These are phyloP conservation scores for Macrobrachium rosenbergii DNA, from an alignment of 1,140 invertebrate genomes.

Conservation along the genomic window DNA sequence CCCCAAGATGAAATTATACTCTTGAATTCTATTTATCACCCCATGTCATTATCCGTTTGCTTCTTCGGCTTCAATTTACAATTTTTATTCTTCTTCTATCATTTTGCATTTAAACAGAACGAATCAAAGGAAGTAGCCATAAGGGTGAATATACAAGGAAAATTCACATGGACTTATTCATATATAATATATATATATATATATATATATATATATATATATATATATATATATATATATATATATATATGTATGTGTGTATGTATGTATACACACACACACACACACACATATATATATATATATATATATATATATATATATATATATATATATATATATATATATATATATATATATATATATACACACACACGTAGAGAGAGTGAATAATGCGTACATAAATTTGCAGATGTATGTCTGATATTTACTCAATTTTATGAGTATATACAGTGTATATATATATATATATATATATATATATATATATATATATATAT, in stretches of 20 bases:
- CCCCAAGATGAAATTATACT: too few relatives aligned
- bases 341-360: too few relatives aligned
- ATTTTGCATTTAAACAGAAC: neutral
- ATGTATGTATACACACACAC: neutral
- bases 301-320: neutral
- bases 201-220: neutral
- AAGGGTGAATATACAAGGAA: neutral
- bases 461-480: too few relatives aligned
- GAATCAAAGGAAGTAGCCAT: neutral
- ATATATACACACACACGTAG: neutral
- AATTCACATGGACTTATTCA: neutral
- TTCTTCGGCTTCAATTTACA: too few relatives aligned
- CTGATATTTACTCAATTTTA: too few relatives aligned
- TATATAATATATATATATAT: constrained; percentile 7
- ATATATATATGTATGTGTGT: neutral
- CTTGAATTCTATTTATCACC: too few relatives aligned
- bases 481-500: too few relatives aligned
- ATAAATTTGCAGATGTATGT: too few relatives aligned
- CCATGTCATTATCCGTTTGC: too few relatives aligned
- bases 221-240: constrained; percentile 15
- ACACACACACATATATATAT: neutral
- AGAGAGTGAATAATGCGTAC: too few relatives aligned
- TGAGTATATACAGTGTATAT: too few relatives aligned
- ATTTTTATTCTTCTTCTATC: neutral
- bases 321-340: too few relatives aligned